Conservation (phyloP, 2,888 invertebrate species). For the Mimumesa dahlbomi region DNA sequence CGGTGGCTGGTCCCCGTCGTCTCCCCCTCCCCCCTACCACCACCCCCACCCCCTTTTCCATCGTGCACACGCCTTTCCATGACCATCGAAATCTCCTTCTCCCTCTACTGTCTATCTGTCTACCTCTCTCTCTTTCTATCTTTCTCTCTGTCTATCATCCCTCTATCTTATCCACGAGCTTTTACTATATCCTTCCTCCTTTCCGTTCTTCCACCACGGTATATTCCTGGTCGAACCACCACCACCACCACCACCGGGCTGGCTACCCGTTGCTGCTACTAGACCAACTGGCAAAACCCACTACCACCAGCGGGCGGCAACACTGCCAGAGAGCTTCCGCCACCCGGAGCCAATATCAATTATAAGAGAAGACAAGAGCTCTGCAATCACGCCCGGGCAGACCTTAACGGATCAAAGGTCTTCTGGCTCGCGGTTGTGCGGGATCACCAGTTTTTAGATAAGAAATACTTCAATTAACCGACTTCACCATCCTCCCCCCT, state of each 20-base stretch:
- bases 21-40: no score
- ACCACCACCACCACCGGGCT: slow-evolving; percentile 64
- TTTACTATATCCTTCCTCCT: slow-evolving; percentile 19
- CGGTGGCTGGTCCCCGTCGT: slow-evolving; percentile 54
- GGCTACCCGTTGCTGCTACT: slow-evolving; percentile 16
- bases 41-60: no score
- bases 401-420: slow-evolving; percentile 78
- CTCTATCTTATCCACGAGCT: no score
- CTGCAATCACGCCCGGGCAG: slow-evolving; percentile 77
- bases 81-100: slow-evolving; percentile 57
- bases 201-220: slow-evolving; percentile 19
- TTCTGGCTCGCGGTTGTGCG: slow-evolving; percentile 66
- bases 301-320: slow-evolving; percentile 33
- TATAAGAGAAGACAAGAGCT: slow-evolving; percentile 80
- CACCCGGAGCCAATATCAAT: slow-evolving; percentile 79
- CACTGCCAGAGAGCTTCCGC: slow-evolving; percentile 46
- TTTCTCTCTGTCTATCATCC: no score
- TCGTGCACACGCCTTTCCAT: slow-evolving; percentile 61
- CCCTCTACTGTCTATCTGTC: slow-evolving; percentile 17
- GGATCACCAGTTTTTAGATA: slow-evolving; percentile 79
- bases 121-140: slow-evolving; percentile 12
- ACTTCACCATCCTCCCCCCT: slow-evolving; percentile 63
- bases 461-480: slow-evolving; percentile 79
- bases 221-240: slow-evolving; percentile 36
- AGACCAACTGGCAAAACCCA: slow-evolving; percentile 17